Evolutionary conservation across 1,140 invertebrate genomes (phyloP).

Genomic region (Sitophilus oryzae): DNA sequence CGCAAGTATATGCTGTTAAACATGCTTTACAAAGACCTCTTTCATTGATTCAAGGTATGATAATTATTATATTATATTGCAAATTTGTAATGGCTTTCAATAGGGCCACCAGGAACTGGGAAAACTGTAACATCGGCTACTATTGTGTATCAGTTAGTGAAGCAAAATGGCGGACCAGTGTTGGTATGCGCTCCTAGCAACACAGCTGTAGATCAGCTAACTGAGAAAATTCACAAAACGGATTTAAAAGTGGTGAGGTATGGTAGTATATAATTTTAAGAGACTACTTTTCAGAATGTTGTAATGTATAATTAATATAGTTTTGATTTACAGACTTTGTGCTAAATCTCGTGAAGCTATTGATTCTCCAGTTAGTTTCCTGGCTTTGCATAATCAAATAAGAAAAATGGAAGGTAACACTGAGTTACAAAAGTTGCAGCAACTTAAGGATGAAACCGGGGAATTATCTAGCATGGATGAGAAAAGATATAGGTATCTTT

Average conservation of each 20-base stretch:
- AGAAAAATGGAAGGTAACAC: conserved; percentile 85
- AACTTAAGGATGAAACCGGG: conserved; percentile 95
- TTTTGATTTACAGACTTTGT: conserved; percentile 68
- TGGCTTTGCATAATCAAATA: conserved; percentile 96
- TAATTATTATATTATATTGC: neutral
- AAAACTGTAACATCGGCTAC: conserved; percentile 99
- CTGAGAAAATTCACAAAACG: conserved; percentile 97
- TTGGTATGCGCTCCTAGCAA: conserved; percentile 98
- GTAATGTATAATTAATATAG: conserved; percentile 52
- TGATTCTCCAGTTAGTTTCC: conserved; percentile 94
- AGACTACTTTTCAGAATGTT: neutral
- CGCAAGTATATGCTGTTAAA: conserved; percentile 98
- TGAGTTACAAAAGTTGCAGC: conserved; percentile 92
- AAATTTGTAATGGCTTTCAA: neutral
- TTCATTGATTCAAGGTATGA: conserved; percentile 82
- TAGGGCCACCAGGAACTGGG: conserved; percentile 82
- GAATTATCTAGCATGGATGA: conserved; percentile 92
- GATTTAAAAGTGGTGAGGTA: conserved; percentile 69
- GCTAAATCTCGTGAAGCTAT: conserved; percentile 98
- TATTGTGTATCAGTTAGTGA: conserved; percentile 96
- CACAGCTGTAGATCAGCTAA: conserved; percentile 98
- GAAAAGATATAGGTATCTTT: conserved; percentile 74
- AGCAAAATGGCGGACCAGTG: conserved; percentile 89
- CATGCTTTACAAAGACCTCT: conserved; percentile 95
- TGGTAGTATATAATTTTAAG: conserved; percentile 21